Percentiles rank a stretch among this genome's conserved stretches.
These are phyloP conservation scores for Indicator maculatus DNA, from an alignment of 2,113 vertebrate genomes.

Conservation along the genomic window DNA sequence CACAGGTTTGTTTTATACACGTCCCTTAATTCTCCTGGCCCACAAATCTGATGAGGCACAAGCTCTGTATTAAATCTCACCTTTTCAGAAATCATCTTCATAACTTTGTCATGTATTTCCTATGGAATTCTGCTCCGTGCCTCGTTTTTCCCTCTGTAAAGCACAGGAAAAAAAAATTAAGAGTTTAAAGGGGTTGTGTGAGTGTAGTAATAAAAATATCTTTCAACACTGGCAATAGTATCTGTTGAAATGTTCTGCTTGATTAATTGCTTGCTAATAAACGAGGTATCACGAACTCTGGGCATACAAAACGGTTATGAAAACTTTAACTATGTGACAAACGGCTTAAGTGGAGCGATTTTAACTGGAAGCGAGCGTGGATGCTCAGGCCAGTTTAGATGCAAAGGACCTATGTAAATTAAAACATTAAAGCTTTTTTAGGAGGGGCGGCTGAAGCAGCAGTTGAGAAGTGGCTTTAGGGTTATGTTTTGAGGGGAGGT, in stretches of 20 bases:
- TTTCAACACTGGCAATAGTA: not conserved
- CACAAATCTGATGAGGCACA: not conserved
- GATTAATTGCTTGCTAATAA: not conserved
- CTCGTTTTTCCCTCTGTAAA: conserved; percentile 1
- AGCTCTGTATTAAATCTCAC: not conserved
- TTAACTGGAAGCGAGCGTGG: not conserved
- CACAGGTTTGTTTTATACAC: not conserved
- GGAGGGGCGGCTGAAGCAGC: not conserved
- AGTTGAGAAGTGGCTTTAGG: fast-evolving
- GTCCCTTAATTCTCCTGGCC: not conserved
- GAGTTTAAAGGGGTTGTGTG: not conserved
- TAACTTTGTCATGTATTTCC: not conserved
- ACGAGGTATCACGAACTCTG: not conserved
- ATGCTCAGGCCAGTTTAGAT: not conserved
- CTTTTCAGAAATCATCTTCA: conserved; percentile 4
- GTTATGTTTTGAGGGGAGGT: not conserved
- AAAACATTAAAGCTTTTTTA: not conserved
- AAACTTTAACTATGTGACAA: not conserved
- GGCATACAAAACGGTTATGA: not conserved
- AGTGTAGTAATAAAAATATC: not conserved
- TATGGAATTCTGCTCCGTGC: not conserved
- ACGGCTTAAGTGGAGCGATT: not conserved
- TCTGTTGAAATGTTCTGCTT: not conserved
- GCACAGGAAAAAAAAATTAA: not conserved
- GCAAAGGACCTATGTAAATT: not conserved